Conservation (phyloP, 2,113 vertebrate genomes). For the Epinephelus fuscoguttatus region DNA sequence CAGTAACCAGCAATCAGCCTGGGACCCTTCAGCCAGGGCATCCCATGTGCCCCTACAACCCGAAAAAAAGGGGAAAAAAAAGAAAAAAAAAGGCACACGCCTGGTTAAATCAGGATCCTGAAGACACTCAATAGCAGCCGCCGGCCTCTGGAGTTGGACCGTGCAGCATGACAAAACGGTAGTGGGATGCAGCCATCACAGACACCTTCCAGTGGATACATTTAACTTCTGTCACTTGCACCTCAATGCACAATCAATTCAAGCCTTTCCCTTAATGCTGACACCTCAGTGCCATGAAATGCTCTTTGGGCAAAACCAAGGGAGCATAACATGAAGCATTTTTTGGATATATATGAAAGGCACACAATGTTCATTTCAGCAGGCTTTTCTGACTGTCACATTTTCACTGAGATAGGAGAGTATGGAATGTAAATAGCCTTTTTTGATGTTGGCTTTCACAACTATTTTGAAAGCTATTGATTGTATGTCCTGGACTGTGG, state of each 20-base stretch:
- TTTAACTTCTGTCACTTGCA: conserved; percentile 66
- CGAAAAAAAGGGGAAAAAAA: conserved; percentile 33
- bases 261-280: conserved; percentile 29
- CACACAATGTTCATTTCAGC: conserved; percentile 21
- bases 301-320: conserved; percentile 29
- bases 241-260: conserved; percentile 74
- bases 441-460: conserved; percentile 35
- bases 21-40: conserved; percentile 80
- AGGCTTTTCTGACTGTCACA: conserved; percentile 9
- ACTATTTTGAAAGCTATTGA: conserved; percentile 75
- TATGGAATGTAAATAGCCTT: conserved; percentile 46
- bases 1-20: conserved; percentile 81
- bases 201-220: conserved; percentile 57
- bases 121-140: conserved; percentile 64
- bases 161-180: conserved; percentile 29
- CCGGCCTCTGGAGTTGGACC: conserved; percentile 26
- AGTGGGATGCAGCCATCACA: conserved; percentile 46
- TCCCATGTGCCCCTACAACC: conserved; percentile 68
- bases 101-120: conserved; percentile 76
- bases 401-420: conserved; percentile 19
- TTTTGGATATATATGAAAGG: conserved; percentile 12
- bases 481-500: conserved; percentile 66
- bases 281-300: conserved; percentile 48
- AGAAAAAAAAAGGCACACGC: conserved; percentile 50
- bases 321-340: conserved; percentile 24